Base-by-base conservation (phyloP, 2,888 invertebrate genomes). In the Plebejus melissa region DNA sequence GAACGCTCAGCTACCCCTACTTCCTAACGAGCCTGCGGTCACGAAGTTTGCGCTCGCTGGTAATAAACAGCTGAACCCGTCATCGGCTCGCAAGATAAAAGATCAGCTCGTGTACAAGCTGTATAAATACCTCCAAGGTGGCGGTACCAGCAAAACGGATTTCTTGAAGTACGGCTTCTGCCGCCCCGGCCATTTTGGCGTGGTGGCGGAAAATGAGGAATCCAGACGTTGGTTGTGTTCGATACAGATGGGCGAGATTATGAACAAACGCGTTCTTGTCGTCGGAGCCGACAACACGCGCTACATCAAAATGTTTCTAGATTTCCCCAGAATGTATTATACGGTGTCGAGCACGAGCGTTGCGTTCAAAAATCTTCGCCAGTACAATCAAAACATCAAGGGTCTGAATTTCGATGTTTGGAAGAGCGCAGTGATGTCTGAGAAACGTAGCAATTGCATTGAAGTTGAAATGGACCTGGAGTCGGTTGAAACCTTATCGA, bases 81-180 rank as follows among this genome's bases (percentile, higher is more conserved):
- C 76, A 2, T 82, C 85, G 50, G 89, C 90, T 13, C 84, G 88
- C 9, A 89, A 88, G 80, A 86, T 93, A 50, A 90, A 89, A 79
- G 90, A 93, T 77, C 83, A 85, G 60, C 77, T 93, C 3, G 83
- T 91, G 28, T 87, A 87, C 75, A 82, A 87, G 57, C 78, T 93
- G 22, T 90, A 85, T 78, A 88, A 87, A 75, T 88, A 92, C 79
- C 88, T 86, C 9, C 84, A 85, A 57, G 76, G 81, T 6, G 82
- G 81, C 0, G 88, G 87, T 5, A 72, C 46, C 2, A 81, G 84
- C 60, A 83, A 76, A 58, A 91, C 89, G 0, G 91, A 92, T 80
- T 92, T 91, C 74, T 74, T 84, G 0, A 90, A 88, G 79, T 89
- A 87, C 79, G 93, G 93, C 0, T 87, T 86, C 77, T 84, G 84